Base-by-base conservation (phyloP, 2,888 invertebrate species). In the Coremacera marginata region DNA sequence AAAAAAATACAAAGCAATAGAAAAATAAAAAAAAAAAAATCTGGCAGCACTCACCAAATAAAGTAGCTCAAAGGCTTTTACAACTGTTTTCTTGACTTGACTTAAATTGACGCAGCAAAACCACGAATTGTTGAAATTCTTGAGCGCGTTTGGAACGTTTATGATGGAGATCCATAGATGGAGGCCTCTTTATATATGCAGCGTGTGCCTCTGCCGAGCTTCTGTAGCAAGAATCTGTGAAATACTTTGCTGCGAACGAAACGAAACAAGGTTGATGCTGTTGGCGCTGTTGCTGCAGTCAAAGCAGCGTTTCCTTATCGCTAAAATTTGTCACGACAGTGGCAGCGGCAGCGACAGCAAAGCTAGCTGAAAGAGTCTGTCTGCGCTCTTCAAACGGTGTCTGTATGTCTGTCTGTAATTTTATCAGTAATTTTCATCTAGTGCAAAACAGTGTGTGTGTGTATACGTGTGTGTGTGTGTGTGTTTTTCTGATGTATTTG, bases 121-220 rank as follows among this genome's bases (percentile, higher is more conserved):
- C 52, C 19, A 52, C 70, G 70, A 19, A 60, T 27, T 27, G 70
- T 51, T 16, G 60, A 22, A 71, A 14, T 63, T 63, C 34, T 25
- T 25, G 62, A 52, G 79, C 80, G 79, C 81, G 82, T 80, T 77
- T 79, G 77, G 79, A 81, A 78, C 80, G 79, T 80, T 77, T 80
- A 77, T 83, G 82, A 81, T 81, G 81, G 78, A 79, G 78, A 76
- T 76, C 62, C 76, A 65, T 72, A 76, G 62, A 51, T 72, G 76
- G 76, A 60, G 75, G 77, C 74, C 78, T 76, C 80, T 80, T 81
- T 82, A 80, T 82, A 82, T 81, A 78, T 70, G 63, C 60, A 52
- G 52, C 70, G 19, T 71, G n/a, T 27, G 63, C 72, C 70, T 9
- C 25, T 27, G 55, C 25, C n/a, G 31, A 55, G 22, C 52, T 44